Percentiles rank a stretch among this genome's conserved stretches.
Conservation (phyloP, 1,140 invertebrate species). For the Sesamia nonagrioides region DNA sequence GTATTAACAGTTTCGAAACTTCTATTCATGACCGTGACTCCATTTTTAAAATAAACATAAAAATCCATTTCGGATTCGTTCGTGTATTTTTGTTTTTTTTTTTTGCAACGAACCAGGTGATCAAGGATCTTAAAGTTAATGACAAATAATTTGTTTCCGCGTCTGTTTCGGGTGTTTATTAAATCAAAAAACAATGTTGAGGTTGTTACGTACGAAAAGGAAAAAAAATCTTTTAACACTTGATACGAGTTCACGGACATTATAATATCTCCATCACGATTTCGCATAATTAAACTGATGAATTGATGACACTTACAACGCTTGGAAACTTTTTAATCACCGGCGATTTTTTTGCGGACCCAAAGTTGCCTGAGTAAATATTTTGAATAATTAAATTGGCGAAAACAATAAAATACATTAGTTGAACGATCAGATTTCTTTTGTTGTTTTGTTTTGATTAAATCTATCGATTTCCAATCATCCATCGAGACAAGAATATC, state of each 20-base stretch:
- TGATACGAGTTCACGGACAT: conserved; percentile 53
- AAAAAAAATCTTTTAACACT: conserved; percentile 47
- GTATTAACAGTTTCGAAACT: not conserved
- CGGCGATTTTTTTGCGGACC: conserved; percentile 20
- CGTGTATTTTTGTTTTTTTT: conserved; percentile 21
- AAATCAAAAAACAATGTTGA: conserved; percentile 49
- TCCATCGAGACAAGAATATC: too few relatives aligned
- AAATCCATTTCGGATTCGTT: conserved; percentile 9
- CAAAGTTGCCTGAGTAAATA: not conserved
- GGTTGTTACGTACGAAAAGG: conserved; percentile 12
- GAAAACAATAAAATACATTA: conserved; percentile 28
- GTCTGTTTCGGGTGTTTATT: conserved; percentile 54
- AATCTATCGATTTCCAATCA: not conserved
- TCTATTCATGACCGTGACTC: conserved; percentile 17
- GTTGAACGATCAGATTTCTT: not conserved
- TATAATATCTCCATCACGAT: conserved; percentile 72
- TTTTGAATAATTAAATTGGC: conserved; percentile 14
- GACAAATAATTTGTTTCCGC: conserved; percentile 55
- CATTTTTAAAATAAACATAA: conserved; percentile 6
- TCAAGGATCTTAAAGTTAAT: conserved; percentile 45
- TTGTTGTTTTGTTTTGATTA: not conserved
- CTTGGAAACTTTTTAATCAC: conserved; percentile 33
- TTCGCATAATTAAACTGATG: conserved; percentile 58
- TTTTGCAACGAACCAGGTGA: conserved; percentile 16
- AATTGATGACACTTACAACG: conserved; percentile 52